Evolutionary conservation across 1,140 invertebrate genomes (phyloP).

Genomic region (Pectinophora gossypiella): DNA sequence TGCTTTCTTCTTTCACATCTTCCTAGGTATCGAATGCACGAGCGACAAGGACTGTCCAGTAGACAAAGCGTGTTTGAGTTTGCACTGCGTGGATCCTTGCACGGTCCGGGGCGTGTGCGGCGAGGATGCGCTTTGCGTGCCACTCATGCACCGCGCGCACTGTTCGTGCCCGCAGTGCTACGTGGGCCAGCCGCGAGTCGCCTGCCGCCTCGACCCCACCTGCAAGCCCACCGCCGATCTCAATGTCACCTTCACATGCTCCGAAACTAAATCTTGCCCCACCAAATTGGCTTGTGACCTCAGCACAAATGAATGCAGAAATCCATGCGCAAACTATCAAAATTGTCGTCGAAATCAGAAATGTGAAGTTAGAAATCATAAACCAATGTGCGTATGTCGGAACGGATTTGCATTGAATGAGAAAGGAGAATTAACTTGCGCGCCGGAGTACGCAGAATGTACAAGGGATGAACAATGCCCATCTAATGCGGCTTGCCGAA

Average conservation of each 20-base stretch:
- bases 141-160: conserved; percentile 87
- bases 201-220: conserved; percentile 85
- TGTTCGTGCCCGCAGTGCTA: conserved; percentile 93
- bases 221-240: conserved; percentile 76
- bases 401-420: conserved; percentile 91
- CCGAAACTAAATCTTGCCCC: conserved; percentile 84
- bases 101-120: conserved; percentile 91
- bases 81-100: conserved; percentile 92
- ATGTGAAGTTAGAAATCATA: conserved; percentile 91
- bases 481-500: conserved; percentile 88
- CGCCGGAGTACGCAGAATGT: conserved; percentile 86
- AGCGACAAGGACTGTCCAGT: conserved; percentile 92
- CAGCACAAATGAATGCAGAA: conserved; percentile 82
- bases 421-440: conserved; percentile 88
- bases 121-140: conserved; percentile 89
- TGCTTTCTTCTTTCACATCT: conserved; percentile 83
- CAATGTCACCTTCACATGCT: conserved; percentile 77
- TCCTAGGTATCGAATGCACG: conserved; percentile 91
- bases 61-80: conserved; percentile 92
- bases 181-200: conserved; percentile 85
- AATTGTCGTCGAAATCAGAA: conserved; percentile 87
- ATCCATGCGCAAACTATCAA: conserved; percentile 82
- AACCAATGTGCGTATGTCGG: conserved; percentile 91
- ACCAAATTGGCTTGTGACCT: conserved; percentile 83
- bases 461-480: conserved; percentile 88